phyloP scores from a whole-genome alignment of 1,140 invertebrate genomes.

The Aphis craccivora region DNA sequence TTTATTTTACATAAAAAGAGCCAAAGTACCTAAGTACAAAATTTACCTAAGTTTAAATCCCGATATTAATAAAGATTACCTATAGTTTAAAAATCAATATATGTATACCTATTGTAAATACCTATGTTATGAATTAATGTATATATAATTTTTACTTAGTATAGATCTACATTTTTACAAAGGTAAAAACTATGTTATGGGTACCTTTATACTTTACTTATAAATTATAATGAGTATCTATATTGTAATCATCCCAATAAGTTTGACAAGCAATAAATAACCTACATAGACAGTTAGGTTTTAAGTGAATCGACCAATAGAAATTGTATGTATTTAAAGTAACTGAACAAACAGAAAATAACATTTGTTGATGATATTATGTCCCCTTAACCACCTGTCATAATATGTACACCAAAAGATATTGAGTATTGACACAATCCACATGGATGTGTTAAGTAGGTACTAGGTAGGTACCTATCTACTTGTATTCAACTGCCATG shows the following conservation, averaged over 20 bases:
- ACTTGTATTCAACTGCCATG: not conserved
- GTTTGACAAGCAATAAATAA: not conserved
- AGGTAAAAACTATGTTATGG: not conserved
- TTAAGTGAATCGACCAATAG: not conserved
- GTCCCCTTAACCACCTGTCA: not conserved
- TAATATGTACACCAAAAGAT: not conserved
- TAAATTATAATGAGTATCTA: not conserved
- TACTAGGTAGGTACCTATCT: not conserved
- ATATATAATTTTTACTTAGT: not conserved
- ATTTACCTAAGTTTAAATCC: no score
- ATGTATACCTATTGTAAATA: no score
- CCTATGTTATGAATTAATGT: no score
- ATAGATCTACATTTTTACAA: not conserved
- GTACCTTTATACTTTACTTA: not conserved
- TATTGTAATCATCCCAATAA: not conserved
- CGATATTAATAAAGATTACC: no score
- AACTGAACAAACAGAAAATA: not conserved
- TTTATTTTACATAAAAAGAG: not conserved
- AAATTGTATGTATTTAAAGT: not conserved
- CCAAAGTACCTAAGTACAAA: not conserved
- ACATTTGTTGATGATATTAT: conserved; percentile 1
- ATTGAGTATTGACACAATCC: not conserved
- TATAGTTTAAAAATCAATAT: no score
- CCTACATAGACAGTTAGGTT: not conserved
- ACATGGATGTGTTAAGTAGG: not conserved